A percentile compares a stretch with the other conserved stretches of the same genome.
Conservation (phyloP, 2,113 vertebrate genomes). For the Microtus montanus region DNA sequence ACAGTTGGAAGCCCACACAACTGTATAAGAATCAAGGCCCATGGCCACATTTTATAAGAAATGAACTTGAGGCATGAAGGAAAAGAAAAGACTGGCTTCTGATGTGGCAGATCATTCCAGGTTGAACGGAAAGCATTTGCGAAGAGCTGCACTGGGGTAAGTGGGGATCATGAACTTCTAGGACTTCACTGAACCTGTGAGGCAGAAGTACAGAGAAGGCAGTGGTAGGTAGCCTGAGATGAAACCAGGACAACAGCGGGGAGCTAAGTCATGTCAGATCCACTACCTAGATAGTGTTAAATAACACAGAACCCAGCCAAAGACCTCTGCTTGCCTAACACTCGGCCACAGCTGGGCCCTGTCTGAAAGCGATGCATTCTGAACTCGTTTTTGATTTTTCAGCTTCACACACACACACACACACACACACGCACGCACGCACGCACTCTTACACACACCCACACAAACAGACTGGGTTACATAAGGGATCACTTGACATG, state of each 20-base stretch:
- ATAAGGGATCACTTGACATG: constrained; percentile 10
- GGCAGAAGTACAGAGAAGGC: neutral
- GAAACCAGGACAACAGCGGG: neutral
- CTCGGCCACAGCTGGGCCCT: neutral
- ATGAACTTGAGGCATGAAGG: constrained; percentile 1
- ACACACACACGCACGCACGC: neutral
- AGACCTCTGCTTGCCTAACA: neutral
- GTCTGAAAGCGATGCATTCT: neutral
- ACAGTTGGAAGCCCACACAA: constrained; percentile 7
- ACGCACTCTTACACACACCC: neutral
- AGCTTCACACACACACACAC: neutral
- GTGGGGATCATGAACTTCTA: neutral
- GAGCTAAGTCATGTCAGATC: neutral
- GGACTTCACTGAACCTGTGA: neutral
- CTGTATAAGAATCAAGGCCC: neutral
- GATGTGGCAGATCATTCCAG: neutral
- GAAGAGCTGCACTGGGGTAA: neutral
- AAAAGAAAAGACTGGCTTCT: neutral
- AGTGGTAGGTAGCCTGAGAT: neutral
- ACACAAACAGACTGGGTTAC: neutral
- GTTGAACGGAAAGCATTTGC: neutral
- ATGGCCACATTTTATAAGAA: neutral
- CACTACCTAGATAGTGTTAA: neutral
- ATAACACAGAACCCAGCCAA: neutral
- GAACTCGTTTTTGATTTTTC: constrained; percentile 22